Percentiles rank a stretch among this genome's conserved stretches.
Evolutionary conservation across 2,113 vertebrate genomes (phyloP).

Genomic region (Tauraco erythrolophus): DNA sequence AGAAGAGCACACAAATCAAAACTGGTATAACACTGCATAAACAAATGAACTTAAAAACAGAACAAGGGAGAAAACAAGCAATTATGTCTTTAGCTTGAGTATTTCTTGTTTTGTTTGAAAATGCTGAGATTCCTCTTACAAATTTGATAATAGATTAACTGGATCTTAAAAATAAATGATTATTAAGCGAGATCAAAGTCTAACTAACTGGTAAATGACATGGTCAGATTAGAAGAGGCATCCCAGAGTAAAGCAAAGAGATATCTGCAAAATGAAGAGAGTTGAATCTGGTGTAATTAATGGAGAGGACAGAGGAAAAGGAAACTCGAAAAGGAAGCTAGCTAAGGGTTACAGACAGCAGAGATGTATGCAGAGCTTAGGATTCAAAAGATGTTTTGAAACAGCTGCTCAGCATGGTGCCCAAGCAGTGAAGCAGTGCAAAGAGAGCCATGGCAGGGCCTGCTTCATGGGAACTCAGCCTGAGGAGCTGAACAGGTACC

Average conservation of each 20-base stretch:
- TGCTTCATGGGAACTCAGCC: not conserved
- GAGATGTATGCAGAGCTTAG: not conserved
- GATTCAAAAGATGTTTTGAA: not conserved
- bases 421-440: fast-evolving
- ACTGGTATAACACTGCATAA: not conserved
- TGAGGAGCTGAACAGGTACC: not conserved
- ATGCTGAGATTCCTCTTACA: not conserved
- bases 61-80: not conserved
- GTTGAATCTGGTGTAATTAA: not conserved
- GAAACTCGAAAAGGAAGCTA: not conserved
- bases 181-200: not conserved
- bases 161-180: not conserved
- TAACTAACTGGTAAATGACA: not conserved
- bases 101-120: not conserved
- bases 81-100: not conserved
- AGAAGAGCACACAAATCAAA: not conserved
- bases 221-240: not conserved
- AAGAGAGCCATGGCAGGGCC: not conserved
- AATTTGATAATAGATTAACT: not conserved
- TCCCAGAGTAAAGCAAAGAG: not conserved
- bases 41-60: not conserved
- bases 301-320: not conserved
- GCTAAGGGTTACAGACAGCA: not conserved
- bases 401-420: not conserved
- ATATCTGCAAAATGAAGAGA: not conserved